Base-by-base conservation (phyloP, 2,888 invertebrate species). In the Bedellia somnulentella region DNA sequence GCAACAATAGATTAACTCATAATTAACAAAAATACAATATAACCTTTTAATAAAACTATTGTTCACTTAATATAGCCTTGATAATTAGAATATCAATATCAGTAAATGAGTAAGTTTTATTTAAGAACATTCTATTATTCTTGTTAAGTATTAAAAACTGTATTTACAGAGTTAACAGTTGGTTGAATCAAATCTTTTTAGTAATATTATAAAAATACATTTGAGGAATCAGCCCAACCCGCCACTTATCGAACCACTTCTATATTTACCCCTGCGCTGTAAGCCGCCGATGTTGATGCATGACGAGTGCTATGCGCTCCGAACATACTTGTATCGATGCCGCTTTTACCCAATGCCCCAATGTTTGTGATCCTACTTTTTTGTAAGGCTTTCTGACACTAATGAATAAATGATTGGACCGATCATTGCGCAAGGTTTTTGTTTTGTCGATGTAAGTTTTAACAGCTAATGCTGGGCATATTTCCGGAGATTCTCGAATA, bases 391-490 rank as follows among this genome's bases (percentile, higher is more conserved):
- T 23, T 16, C 24, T 24, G 16, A 15, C 4, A 9, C 15, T 24
- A n/a, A 24, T 9, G n/a, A 23, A 6, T 5, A 30, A 9, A 15
- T 11, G 23, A 15, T 24, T 11, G 3, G 3, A 3, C 9, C 9
- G 10, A 10, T 24, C 12, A n/a, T n/a, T 5, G 15, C 30, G 10
- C 9, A 24, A 10, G 3, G 3, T 5, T 15, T 15, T 15, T 6
- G 30, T 30, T 6, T 10, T 8, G 5, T 5, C 6, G 5, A 30
- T 2, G 16, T 30, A 29, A 12, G 14, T 9, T 5, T 12, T 4
- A 10, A 30, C n/a, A 15, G 30, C 24, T 6, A 6, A 24, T 4
- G 24, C 30, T n/a, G 23, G 30, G 24, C 30, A 30, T 6, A 30
- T 24, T 6, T 11, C 11, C 8, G 15, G 23, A 3, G 3, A 12